Base-by-base conservation (phyloP, 2,113 vertebrate species). In the Perognathus longimembris region DNA sequence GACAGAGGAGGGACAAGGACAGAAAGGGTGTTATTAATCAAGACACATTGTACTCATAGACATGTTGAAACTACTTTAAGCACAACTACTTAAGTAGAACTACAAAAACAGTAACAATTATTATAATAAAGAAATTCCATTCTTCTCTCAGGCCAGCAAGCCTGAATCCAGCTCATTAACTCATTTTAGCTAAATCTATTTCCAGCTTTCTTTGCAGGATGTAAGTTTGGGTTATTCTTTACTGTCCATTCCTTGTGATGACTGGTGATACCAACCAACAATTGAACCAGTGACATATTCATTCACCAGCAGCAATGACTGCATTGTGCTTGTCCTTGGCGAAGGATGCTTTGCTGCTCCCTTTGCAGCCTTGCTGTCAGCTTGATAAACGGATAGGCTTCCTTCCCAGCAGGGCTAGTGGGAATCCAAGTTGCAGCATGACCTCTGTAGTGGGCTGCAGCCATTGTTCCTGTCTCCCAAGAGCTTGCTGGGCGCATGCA, bases 311-410 rank as follows among this genome's bases (percentile, higher is more conserved):
- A 91, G 75, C 92, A 77, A 24, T 85, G 92, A 91, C 5, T 96
- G 81, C 87, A 90, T 94, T 91, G 88, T 89, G 85, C 40, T 69
- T 1, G 87, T 95, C 93, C 91, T 96, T 96, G 95, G 95, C 91
- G 80, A 88, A 92, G 74, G 92, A 92, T 85, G 81, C 95, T 93
- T 91, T 32, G 91, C 81, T 87, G 77, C 77, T 93, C 89, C 34
- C 77, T 84, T 79, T 64, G 73, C 80, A 71, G 87, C 70, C 80
- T 96, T 70, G 85, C 91, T 93, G 95, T 92, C 95, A 85, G 4
- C 90, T 89, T 96, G 96, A 96, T 96, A 93, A 96, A 97, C 64
- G 50, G 87, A 93, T 81, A 92, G 70, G 32, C 80, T 85, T 95
- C 81, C 93, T 96, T 96, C 92, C 89, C 95, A 96, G 94, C 92